These are phyloP conservation scores for Eristalinus sepulchralis DNA, from an alignment of 2,888 invertebrate genomes.

Conservation along the genomic window DNA sequence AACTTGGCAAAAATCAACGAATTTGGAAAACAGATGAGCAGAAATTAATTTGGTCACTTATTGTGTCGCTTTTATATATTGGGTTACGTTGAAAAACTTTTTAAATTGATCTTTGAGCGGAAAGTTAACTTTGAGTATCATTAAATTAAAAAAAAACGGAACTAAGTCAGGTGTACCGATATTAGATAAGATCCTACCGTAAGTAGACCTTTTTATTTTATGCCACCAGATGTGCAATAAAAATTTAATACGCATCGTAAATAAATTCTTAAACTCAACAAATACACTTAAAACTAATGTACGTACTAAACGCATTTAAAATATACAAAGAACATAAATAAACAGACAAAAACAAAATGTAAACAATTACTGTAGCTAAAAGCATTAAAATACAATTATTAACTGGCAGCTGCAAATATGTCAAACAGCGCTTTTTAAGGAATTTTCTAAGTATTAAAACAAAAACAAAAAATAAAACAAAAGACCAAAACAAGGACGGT, in stretches of 20 bases:
- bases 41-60: no score
- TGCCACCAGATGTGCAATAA: background rate
- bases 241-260: background rate
- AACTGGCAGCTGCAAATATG: slow-evolving; percentile 18
- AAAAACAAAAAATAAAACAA: slow-evolving; percentile 1
- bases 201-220: no score
- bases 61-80: no score
- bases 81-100: no score
- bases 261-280: background rate
- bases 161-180: no score
- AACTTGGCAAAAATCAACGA: no score
- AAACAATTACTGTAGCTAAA: slow-evolving; percentile 19
- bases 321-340: slow-evolving; percentile 27
- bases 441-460: background rate
- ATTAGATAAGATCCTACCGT: background rate
- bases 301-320: slow-evolving; percentile 26
- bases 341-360: background rate
- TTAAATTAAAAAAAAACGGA: no score
- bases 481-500: background rate
- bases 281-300: background rate
- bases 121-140: no score
- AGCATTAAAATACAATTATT: slow-evolving; percentile 27
- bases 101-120: no score
- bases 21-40: no score
- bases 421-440: slow-evolving; percentile 24